These are phyloP conservation scores for Crotalus helleri DNA, from an alignment of 2,113 vertebrate species.

Conservation along the genomic window DNA sequence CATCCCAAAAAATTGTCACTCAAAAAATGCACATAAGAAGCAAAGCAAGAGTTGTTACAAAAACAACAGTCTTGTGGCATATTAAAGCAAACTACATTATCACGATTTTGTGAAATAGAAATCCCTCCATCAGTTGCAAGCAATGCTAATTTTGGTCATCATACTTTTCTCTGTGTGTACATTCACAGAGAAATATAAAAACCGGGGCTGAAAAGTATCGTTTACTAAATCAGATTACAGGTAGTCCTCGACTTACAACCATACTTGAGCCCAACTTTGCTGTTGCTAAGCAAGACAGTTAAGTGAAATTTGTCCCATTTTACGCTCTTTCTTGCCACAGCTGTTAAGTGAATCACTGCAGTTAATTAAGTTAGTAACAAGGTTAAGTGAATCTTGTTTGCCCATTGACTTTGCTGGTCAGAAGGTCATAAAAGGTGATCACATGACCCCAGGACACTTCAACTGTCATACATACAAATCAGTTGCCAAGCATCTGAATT, in stretches of 20 bases:
- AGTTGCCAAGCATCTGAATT: not conserved
- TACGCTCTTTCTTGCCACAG: not conserved
- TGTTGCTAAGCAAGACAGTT: not conserved
- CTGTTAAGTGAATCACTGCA: not conserved
- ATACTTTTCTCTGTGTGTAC: not conserved
- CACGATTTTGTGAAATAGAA: not conserved
- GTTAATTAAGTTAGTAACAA: not conserved
- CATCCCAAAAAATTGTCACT: not conserved
- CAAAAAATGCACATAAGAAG: not conserved
- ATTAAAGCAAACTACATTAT: not conserved
- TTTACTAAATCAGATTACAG: not conserved
- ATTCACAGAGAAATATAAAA: not conserved
- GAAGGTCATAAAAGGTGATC: not conserved
- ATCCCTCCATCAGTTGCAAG: not conserved
- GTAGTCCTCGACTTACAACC: not conserved
- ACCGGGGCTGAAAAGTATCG: not conserved
- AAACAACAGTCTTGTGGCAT: not conserved
- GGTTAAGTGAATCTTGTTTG: not conserved
- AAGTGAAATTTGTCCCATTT: not conserved
- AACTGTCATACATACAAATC: not conserved
- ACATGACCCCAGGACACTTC: not conserved
- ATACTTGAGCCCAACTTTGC: not conserved
- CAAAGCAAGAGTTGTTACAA: not conserved
- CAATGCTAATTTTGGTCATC: not conserved
- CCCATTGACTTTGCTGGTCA: not conserved